phyloP scores from a whole-genome alignment of 1,140 invertebrate genomes.

The Tetragonula clypearis region DNA sequence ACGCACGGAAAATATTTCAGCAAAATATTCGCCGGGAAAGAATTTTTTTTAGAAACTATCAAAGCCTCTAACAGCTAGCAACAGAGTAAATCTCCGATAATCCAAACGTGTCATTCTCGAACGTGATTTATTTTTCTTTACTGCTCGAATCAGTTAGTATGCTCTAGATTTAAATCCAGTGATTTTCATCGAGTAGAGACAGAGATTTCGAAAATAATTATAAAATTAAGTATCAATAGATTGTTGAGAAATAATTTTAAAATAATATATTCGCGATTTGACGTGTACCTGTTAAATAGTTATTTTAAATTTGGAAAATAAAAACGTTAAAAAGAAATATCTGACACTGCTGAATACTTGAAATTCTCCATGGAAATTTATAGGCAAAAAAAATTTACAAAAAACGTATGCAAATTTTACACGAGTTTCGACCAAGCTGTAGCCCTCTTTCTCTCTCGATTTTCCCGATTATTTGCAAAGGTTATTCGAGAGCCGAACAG shows the following conservation, averaged over 20 bases:
- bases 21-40: rapidly evolving
- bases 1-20: background rate
- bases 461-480: background rate
- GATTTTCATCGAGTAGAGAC: background rate
- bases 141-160: background rate
- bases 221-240: background rate
- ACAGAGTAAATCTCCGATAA: constrained; percentile 19
- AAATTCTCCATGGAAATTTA: background rate
- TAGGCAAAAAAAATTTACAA: background rate
- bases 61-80: background rate
- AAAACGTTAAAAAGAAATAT: too few species aligned
- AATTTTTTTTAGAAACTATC: too few species aligned
- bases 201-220: background rate
- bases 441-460: background rate
- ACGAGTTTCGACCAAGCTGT: background rate
- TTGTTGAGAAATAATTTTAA: background rate
- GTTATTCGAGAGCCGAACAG: background rate
- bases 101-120: background rate
- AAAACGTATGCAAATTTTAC: constrained; percentile 11
- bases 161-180: background rate
- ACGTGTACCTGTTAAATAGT: too few species aligned
- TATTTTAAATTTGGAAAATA: too few species aligned
- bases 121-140: constrained; percentile 13
- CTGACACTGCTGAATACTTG: background rate
- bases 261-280: too few species aligned